Evolutionary conservation across 2,888 invertebrate species (phyloP).

Genomic region (Eulithis prunata): DNA sequence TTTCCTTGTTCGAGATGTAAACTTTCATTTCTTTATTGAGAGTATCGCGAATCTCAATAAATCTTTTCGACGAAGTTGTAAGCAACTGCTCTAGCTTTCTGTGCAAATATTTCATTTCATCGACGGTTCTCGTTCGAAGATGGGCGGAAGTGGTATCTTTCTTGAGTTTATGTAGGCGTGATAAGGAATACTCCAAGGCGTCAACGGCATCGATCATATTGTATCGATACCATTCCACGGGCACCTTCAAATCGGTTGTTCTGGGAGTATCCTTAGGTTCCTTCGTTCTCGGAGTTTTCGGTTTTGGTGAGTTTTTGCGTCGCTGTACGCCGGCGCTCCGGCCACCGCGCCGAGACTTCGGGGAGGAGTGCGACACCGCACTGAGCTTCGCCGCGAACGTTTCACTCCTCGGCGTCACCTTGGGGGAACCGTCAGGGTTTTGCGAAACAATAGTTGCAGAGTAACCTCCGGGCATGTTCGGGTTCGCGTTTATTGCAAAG

Average conservation of each 20-base stretch:
- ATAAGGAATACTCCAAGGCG: constrained; percentile 82
- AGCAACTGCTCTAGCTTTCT: constrained; percentile 82
- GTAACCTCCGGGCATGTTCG: constrained; percentile 80
- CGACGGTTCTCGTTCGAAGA: constrained; percentile 73
- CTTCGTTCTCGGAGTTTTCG: constrained; percentile 41
- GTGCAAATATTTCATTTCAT: constrained; percentile 81
- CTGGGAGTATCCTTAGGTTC: constrained; percentile 32
- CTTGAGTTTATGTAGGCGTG: constrained; percentile 79
- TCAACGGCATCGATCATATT: constrained; percentile 84
- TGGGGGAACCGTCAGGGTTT: constrained; percentile 61
- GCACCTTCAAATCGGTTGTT: constrained; percentile 63
- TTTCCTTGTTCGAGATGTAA: constrained; percentile 70
- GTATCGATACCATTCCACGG: constrained; percentile 85
- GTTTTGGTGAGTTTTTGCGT: constrained; percentile 27
- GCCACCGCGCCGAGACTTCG: constrained; percentile 15
- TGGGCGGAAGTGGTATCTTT: constrained; percentile 74
- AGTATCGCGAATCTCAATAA: constrained; percentile 82
- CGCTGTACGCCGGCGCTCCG: constrained; percentile 17
- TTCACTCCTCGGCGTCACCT: constrained; percentile 59
- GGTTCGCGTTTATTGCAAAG: constrained; percentile 79
- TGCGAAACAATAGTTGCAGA: constrained; percentile 79
- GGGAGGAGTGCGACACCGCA: constrained; percentile 49
- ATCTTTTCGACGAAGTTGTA: constrained; percentile 80
- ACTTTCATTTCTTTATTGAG: constrained; percentile 81
- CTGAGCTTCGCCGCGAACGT: constrained; percentile 73